Evolutionary conservation across 2,797 vertebrate genomes (phyloP).

Genomic region (Acestrorhynchus altus): DNA sequence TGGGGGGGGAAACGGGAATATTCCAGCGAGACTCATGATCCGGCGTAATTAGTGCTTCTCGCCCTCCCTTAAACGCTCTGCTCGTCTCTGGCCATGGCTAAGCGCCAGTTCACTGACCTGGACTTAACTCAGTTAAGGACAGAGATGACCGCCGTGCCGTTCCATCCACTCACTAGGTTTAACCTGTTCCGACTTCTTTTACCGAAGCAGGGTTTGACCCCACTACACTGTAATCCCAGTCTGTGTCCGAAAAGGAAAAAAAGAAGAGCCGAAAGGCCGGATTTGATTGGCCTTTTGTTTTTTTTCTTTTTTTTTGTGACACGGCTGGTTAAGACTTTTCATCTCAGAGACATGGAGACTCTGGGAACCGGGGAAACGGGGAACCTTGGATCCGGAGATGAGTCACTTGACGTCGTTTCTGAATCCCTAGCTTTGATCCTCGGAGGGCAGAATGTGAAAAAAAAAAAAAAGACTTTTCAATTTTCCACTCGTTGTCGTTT

Average conservation of each 20-base stretch:
- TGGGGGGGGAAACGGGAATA: conserved; percentile 52
- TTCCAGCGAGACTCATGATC: conserved; percentile 76
- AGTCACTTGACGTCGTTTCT: conserved; percentile 25
- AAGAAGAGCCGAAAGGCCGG: conserved; percentile 49
- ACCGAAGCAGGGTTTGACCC: conserved; percentile 58
- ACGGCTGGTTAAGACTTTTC: background rate
- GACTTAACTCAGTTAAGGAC: conserved; percentile 75
- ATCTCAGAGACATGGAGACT: background rate
- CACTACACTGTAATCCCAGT: conserved; percentile 50
- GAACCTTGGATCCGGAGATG: background rate
- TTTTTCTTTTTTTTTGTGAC: background rate
- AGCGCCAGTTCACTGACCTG: conserved; percentile 73
- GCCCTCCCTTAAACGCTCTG: conserved; percentile 48
- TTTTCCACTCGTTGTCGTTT: conserved; percentile 48
- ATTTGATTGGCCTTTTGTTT: conserved; percentile 42
- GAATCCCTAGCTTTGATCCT: conserved; percentile 50
- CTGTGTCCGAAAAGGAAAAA: conserved; percentile 6
- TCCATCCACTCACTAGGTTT: conserved; percentile 64
- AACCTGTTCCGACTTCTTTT: conserved; percentile 52
- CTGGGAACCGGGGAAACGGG: no score
- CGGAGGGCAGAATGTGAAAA: conserved; percentile 40
- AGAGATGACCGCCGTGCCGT: conserved; percentile 67
- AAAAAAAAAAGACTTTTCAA: conserved; percentile 2
- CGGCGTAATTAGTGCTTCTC: conserved; percentile 76
- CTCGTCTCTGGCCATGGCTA: conserved; percentile 60